Base-by-base conservation (phyloP, 2,113 vertebrate genomes). In the Rhinogobius similis region DNA sequence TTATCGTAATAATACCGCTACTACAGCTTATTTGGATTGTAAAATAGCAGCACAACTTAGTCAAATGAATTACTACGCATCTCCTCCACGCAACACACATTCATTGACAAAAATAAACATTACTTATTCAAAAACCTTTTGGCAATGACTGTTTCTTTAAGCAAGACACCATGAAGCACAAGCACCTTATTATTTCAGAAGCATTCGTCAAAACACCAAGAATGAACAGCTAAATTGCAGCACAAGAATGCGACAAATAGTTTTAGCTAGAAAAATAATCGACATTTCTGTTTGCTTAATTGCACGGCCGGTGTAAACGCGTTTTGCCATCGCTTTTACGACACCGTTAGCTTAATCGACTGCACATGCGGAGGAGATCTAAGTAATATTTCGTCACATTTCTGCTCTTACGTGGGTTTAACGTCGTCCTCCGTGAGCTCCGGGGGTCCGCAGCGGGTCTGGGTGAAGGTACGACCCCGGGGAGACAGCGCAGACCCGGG, bases 391-490 rank as follows among this genome's bases (percentile, higher is more conserved):
- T n/a, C 1, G 29, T 12, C 2, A 38, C 18, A 14, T 61, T 21
- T 10, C 9, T 18, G 1, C 18, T 12, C 66, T 48, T 6, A 74
- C 77, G 64, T 59, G 32, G 10, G 39, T 16, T 38, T 16, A 3
- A 32, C 7, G 11, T 14, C 0, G 67, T 74, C 70, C 61, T 71
- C 70, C 9, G 2, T 67, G 48, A 72, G 65, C 65, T 75, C 82
- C 75, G 63, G 62, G 1, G 69, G 0, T 9, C n/a, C 13, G 0
- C 53, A 36, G 50, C 64, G 10, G 32, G 14, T 46, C 12, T 4
- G 58, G 38, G 20, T n/a, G 20, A 61, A 32, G 29, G 29, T 61
- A 16, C 24, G 62, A 26, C 29, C 18, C 16, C 64, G 13, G 59
- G 4, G 26, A n/a, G 29, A 36, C 29, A 4, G 16, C 7, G 18